Percentiles rank a stretch among this genome's conserved stretches.
Conservation (phyloP, 2,888 invertebrate species). For the Prenolepis imparis region DNA sequence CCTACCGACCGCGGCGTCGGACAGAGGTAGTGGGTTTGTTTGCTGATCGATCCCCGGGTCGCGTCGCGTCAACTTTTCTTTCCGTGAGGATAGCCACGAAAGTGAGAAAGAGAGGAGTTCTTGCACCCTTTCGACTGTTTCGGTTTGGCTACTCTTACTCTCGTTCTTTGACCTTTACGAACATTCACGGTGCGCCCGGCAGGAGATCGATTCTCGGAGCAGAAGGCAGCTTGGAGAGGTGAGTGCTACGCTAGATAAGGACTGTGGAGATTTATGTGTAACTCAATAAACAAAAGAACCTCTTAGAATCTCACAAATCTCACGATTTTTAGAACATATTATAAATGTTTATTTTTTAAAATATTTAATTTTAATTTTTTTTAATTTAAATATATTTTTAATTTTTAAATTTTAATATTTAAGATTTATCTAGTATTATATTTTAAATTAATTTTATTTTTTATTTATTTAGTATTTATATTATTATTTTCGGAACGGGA, state of each 20-base stretch:
- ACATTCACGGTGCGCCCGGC: not conserved
- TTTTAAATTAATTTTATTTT: not conserved
- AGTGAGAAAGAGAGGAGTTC: not conserved
- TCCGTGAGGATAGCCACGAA: not conserved
- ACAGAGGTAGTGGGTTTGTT: conserved; percentile 40
- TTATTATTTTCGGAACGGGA: not conserved
- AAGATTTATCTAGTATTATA: not conserved
- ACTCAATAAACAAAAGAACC: not conserved
- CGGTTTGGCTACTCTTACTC: not conserved
- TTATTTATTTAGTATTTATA: not conserved
- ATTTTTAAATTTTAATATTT: not conserved
- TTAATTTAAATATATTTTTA: not conserved
- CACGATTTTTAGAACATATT: not conserved
- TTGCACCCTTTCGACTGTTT: not conserved
- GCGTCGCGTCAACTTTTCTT: conserved; percentile 17
- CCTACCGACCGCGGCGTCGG: conserved; percentile 72
- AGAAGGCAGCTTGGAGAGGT: conserved; percentile 8
- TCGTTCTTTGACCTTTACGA: not conserved
- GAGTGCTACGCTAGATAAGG: not conserved
- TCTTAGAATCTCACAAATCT: not conserved
- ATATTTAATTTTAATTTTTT: too few relatives aligned
- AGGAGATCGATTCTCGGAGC: conserved; percentile 20
- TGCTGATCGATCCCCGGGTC: conserved; percentile 28
- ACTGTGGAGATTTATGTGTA: not conserved
- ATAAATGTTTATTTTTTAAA: too few relatives aligned